These are phyloP conservation scores for Alloscopus bannaensis DNA, from an alignment of 2,888 invertebrate species.

Conservation along the genomic window DNA sequence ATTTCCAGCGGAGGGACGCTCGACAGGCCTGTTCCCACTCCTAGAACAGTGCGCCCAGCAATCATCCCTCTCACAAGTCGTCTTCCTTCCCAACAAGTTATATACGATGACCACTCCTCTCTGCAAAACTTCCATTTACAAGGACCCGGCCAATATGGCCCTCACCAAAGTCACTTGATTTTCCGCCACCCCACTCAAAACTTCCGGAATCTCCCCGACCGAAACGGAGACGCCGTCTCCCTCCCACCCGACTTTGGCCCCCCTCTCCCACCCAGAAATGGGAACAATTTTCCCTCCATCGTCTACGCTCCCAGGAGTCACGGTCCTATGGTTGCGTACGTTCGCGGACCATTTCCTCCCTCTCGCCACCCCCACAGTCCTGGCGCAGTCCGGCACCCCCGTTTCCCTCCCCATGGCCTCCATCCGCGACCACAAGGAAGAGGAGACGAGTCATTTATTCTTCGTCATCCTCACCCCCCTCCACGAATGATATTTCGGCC, in stretches of 20 bases:
- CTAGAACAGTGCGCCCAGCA: constrained; percentile 26
- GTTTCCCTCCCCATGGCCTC: constrained; percentile 17
- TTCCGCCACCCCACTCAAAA: constrained; percentile 53
- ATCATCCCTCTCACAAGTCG: constrained; percentile 22
- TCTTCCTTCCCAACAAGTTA: constrained; percentile 50
- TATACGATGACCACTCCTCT: constrained; percentile 47
- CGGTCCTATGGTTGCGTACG: constrained; percentile 49
- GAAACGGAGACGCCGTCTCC: neutral
- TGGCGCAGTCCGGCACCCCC: constrained; percentile 14
- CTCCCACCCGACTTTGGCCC: constrained; percentile 26
- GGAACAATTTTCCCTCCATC: constrained; percentile 43
- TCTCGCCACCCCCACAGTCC: constrained; percentile 34
- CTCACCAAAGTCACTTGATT: constrained; percentile 30
- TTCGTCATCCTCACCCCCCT: constrained; percentile 48
- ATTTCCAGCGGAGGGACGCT: constrained; percentile 24
- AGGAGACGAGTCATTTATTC: constrained; percentile 35
- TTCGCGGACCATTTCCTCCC: constrained; percentile 58
- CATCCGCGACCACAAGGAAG: constrained; percentile 13
- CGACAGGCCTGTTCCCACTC: constrained; percentile 44
- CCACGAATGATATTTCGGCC: constrained; percentile 53
- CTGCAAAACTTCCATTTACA: constrained; percentile 59
- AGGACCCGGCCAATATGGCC: constrained; percentile 12
- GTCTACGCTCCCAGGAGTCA: constrained; percentile 56
- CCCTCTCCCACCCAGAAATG: constrained; percentile 48
- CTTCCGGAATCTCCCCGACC: constrained; percentile 26